These are phyloP conservation scores for Proctacanthus coquilletti DNA, from an alignment of 1,140 invertebrate species.

Conservation along the genomic window DNA sequence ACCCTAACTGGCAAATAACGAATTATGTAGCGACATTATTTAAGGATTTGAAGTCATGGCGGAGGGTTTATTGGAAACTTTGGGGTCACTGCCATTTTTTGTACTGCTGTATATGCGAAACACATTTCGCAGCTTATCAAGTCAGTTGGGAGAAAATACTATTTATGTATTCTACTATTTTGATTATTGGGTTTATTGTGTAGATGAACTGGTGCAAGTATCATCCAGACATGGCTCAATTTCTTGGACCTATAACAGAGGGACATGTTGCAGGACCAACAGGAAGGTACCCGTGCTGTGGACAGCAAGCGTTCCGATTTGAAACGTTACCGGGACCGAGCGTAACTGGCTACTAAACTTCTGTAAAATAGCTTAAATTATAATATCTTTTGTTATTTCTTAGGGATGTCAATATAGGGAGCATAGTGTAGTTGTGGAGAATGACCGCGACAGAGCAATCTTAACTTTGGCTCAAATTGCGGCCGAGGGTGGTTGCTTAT, in stretches of 20 bases:
- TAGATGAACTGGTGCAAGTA: slow-evolving; percentile 61
- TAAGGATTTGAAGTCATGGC: slow-evolving; percentile 66
- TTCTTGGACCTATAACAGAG: slow-evolving; percentile 50
- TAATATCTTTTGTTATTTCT: neutral
- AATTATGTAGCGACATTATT: slow-evolving; percentile 62
- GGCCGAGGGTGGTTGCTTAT: slow-evolving; percentile 18
- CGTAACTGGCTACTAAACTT: slow-evolving; percentile 12
- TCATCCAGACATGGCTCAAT: slow-evolving; percentile 60
- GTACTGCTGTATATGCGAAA: slow-evolving; percentile 55
- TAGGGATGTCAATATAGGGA: slow-evolving; percentile 29
- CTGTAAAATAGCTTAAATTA: neutral
- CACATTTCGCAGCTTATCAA: slow-evolving; percentile 57
- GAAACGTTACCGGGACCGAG: slow-evolving; percentile 40
- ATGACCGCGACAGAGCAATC: slow-evolving; percentile 25
- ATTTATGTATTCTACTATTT: too few species aligned
- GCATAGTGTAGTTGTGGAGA: slow-evolving; percentile 26
- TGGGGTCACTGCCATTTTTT: slow-evolving; percentile 80
- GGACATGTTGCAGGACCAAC: slow-evolving; percentile 41
- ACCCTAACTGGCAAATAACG: slow-evolving; percentile 66
- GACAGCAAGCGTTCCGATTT: slow-evolving; percentile 63
- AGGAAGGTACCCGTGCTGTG: slow-evolving; percentile 71
- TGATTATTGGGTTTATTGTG: slow-evolving; percentile 2
- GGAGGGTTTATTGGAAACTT: slow-evolving; percentile 81
- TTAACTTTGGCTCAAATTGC: slow-evolving; percentile 24
- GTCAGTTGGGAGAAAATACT: too few species aligned